Evolutionary conservation across 2,797 vertebrate genomes (phyloP), one percentile per base, ranked within the genome.

Genomic region (Fundulus diaphanus): DNA sequence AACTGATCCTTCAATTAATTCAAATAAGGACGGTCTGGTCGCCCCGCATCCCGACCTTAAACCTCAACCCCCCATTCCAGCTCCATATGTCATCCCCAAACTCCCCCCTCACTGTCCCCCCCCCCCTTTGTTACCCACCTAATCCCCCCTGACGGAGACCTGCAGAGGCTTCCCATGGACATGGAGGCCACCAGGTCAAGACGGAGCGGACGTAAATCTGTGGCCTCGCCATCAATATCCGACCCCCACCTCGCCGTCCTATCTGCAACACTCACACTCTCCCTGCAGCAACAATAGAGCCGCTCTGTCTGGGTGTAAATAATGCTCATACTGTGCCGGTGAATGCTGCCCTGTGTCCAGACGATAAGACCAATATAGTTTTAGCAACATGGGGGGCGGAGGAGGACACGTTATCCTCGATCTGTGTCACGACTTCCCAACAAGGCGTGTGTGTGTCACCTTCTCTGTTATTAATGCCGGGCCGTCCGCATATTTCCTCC

Each of bases 341-440:
- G 89, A 93, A 92, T 85, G 76, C 77, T 85, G 80, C 85, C 79
- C 93, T 94, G 94, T 90, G 92, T 92, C 92, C 84, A 73, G 87
- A 89, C 57, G 93, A 95, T 95, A 95, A 95, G 92, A 78, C 87
- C 86, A 84, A 92, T 90, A 92, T 89, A 93, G 92, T 91, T 89
- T 80, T 85, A 92, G 88, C 74, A 51, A 68, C 59, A 51, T 35
- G 1, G 68, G 11, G 42, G 68, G 7, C 54, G 20, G 42, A 61
- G 67, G 59, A 40, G 44, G 66, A 72, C 69, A 11, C 3, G 2
- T 2, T 59, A n/a, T 66, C 63, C 63, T n/a, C 35, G 9, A 15
- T 66, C 63, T 66, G 37, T 65, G 61, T 90, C 90, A 87, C 57
- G 72, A 74, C 78, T 75, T 44, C 84, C 69, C 82, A 72, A 71